Evolutionary conservation across 2,113 vertebrate genomes (phyloP), one percentile per base, ranked within the genome.

Genomic region (Strix aluco): DNA sequence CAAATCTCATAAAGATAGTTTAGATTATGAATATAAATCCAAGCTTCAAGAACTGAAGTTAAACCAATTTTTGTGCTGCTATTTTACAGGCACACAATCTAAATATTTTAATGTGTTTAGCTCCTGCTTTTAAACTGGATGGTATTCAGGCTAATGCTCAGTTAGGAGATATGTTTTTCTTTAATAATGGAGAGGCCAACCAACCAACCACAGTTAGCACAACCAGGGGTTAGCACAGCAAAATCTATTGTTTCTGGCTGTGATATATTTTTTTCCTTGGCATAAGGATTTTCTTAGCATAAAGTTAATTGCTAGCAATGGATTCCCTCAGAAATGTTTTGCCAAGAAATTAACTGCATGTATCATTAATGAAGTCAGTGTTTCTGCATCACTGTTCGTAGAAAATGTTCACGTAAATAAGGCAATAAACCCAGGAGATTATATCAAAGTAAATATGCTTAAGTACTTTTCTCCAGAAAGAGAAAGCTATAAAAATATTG

Each of bases 351-450:
- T 86, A 84, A 84, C 77, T 74, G 65, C 47, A 87, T 78, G 46
- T 86, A 59, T 78, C 91, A 63, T 84, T 94, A 94, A 92, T 95
- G 83, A 91, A 95, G 38, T 54, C 57, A 52, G 15, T 75, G 61
- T 89, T 94, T 96, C 91, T 89, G 61, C 89, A 92, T 71, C 91
- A 84, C n/a, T 84, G 26, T 94, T 94, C 73, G 75, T 67, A 84
- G 52, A 94, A 96, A 96, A 95, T 94, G 91, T 81, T 91, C 54
- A 92, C 0, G 0, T 52, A 89, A 94, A 91, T 63, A 95, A 89
- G 38, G 57, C 61, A 94, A 92, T 87, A 95, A 92, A 75, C 36
- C 32, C 44, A 52, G 52, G 44, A 92, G 89, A 94, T 79, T 87
- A 40, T 84, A 78, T 81, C 83, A 91, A 90, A 90, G 51, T 61